These are phyloP conservation scores for Megamerina dolium DNA, from an alignment of 2,888 invertebrate species.

Conservation along the genomic window DNA sequence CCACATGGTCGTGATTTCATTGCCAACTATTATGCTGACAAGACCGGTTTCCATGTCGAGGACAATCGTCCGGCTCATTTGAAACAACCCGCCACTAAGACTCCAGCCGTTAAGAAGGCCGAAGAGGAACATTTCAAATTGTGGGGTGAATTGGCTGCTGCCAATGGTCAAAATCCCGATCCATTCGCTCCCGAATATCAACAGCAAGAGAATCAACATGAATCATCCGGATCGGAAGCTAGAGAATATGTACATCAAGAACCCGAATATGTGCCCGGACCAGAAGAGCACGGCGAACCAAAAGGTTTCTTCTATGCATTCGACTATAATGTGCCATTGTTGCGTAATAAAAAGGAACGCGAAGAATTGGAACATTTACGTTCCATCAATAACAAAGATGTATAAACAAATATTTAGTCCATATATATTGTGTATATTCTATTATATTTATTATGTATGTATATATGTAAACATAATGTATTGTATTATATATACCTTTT, in stretches of 20 bases:
- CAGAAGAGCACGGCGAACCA: slow-evolving; percentile 55
- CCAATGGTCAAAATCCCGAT: slow-evolving; percentile 49
- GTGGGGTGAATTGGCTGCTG: slow-evolving; percentile 62
- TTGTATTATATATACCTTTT: too few species aligned
- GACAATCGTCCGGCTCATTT: slow-evolving; percentile 64
- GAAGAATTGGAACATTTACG: slow-evolving; percentile 42
- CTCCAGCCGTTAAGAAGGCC: slow-evolving; percentile 64
- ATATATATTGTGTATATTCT: slow-evolving; percentile 23
- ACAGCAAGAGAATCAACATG: slow-evolving; percentile 35
- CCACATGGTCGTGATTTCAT: slow-evolving; percentile 49
- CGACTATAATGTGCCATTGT: slow-evolving; percentile 58
- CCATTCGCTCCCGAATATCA: slow-evolving; percentile 46
- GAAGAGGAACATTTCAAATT: slow-evolving; percentile 62
- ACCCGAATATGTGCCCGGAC: slow-evolving; percentile 44
- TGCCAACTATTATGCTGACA: slow-evolving; percentile 65
- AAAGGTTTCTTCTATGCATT: slow-evolving; percentile 69
- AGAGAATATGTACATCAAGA: slow-evolving; percentile 42
- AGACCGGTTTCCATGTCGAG: slow-evolving; percentile 71
- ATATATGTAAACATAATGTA: too few species aligned
- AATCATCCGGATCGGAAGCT: slow-evolving; percentile 35
- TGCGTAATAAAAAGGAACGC: slow-evolving; percentile 45
- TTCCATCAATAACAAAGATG: slow-evolving; percentile 38
- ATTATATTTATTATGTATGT: too few species aligned
- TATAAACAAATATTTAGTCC: slow-evolving; percentile 17
- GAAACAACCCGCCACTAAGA: slow-evolving; percentile 60